Percentiles rank a stretch among this genome's conserved stretches.
Evolutionary conservation across 2,888 invertebrate genomes (phyloP).

Genomic region (Lasiommata megera): DNA sequence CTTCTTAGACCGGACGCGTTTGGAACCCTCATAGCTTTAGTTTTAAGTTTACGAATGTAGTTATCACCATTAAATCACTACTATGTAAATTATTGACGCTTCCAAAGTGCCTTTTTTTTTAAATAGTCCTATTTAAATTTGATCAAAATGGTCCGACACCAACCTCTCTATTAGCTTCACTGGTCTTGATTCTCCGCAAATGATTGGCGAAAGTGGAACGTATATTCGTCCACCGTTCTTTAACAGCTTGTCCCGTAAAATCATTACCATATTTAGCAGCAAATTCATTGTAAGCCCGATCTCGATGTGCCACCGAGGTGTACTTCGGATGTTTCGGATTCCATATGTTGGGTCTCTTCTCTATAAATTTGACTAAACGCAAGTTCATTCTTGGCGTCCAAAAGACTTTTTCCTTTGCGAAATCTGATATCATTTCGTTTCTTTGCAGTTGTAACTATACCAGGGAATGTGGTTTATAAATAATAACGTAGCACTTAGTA

Average conservation of each 20-base stretch:
- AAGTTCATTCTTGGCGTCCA: conserved; percentile 74
- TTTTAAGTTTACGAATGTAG: too few species aligned
- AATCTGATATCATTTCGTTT: conserved; percentile 61
- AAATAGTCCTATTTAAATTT: too few species aligned
- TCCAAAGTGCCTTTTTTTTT: too few species aligned
- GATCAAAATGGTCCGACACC: conserved; percentile 13
- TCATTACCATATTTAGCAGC: conserved; percentile 63
- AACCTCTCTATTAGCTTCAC: conserved; percentile 49
- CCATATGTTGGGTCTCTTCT: conserved; percentile 66
- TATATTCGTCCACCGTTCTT: conserved; percentile 74
- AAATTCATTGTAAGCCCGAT: conserved; percentile 65
- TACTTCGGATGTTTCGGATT: conserved; percentile 70
- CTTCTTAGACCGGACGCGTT: too few species aligned
- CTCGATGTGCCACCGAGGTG: conserved; percentile 56
- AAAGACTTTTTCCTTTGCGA: conserved; percentile 70
- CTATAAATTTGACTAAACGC: conserved; percentile 65
- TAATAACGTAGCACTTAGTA: too few species aligned
- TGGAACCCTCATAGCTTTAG: too few species aligned
- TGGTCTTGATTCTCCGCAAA: conserved; percentile 61
- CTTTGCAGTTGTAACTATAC: too few species aligned
- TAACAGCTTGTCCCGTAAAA: conserved; percentile 69
- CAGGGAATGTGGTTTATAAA: too few species aligned
- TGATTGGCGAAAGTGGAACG: conserved; percentile 70
- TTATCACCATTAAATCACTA: too few species aligned
- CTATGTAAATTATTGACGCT: too few species aligned